phyloP scores from a whole-genome alignment of 1,140 invertebrate genomes.

The Drosophila parabipectinata region DNA sequence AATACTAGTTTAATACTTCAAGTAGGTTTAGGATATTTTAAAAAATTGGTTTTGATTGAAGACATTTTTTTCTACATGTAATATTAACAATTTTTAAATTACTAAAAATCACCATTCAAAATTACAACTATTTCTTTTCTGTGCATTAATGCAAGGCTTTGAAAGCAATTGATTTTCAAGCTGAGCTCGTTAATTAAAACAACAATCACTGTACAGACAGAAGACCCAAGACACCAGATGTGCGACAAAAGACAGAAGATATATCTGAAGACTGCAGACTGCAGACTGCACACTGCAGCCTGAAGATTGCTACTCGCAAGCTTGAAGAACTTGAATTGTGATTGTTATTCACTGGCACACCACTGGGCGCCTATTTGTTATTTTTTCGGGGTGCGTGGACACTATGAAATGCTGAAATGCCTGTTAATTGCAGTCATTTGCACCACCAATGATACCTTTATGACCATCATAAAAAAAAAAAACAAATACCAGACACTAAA shows the following conservation, averaged over 20 bases:
- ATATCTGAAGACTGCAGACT: slow-evolving; percentile 14
- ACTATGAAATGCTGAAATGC: neutral
- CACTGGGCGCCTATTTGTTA: slow-evolving; percentile 1
- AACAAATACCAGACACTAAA: slow-evolving; percentile 11
- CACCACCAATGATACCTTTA: slow-evolving; percentile 21
- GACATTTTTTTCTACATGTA: neutral
- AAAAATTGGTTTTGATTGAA: neutral
- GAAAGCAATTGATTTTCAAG: slow-evolving; percentile 53
- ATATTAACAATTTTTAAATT: too few relatives aligned
- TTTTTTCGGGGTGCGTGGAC: slow-evolving; percentile 7
- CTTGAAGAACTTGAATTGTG: slow-evolving; percentile 30
- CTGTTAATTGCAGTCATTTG: slow-evolving; percentile 28
- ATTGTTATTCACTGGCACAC: slow-evolving; percentile 12
- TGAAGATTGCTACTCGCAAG: neutral
- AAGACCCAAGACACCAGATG: slow-evolving; percentile 30
- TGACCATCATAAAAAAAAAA: slow-evolving; percentile 18
- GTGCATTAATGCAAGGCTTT: slow-evolving; percentile 12
- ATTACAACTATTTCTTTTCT: neutral
- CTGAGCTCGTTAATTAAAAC: slow-evolving; percentile 75
- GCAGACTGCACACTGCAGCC: neutral
- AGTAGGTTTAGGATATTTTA: neutral
- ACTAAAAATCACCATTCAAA: too few relatives aligned
- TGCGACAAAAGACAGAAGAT: slow-evolving; percentile 4
- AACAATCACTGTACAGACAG: slow-evolving; percentile 61
- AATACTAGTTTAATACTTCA: neutral